phyloP scores from a whole-genome alignment of 2,888 invertebrate genomes.

The Nysson spinosus region DNA sequence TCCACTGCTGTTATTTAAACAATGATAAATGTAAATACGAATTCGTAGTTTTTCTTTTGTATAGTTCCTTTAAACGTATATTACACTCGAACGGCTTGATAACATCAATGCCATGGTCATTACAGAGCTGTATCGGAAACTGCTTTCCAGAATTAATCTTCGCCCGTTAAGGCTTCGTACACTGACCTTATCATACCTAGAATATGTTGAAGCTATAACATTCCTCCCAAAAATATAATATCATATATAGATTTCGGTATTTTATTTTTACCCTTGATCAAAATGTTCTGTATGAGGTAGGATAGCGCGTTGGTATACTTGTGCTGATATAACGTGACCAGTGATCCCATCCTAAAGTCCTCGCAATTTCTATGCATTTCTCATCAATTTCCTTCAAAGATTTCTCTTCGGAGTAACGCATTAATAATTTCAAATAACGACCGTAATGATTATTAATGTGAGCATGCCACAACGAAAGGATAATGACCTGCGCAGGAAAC shows the following conservation, averaged over 20 bases:
- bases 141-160: constrained; percentile 37
- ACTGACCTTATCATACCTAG: constrained; percentile 31
- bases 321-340: constrained; percentile 80
- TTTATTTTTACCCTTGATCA: constrained; percentile 75
- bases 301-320: constrained; percentile 84
- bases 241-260: not conserved
- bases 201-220: constrained; percentile 13
- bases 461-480: constrained; percentile 91
- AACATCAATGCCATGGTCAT: constrained; percentile 37
- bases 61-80: constrained; percentile 45
- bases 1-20: constrained; percentile 14
- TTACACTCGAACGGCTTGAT: constrained; percentile 42
- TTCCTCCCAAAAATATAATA: not conserved
- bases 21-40: constrained; percentile 22
- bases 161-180: constrained; percentile 35
- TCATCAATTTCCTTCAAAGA: constrained; percentile 86
- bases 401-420: constrained; percentile 90
- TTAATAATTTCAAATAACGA: constrained; percentile 86
- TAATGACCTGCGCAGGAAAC: constrained; percentile 81
- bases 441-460: constrained; percentile 89
- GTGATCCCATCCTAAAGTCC: constrained; percentile 85
- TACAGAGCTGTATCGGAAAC: constrained; percentile 46
- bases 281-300: constrained; percentile 85
- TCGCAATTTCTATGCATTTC: constrained; percentile 82
- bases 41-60: constrained; percentile 36